Base-by-base conservation (phyloP, 2,888 invertebrate genomes). In the Tupiocoris notatus region DNA sequence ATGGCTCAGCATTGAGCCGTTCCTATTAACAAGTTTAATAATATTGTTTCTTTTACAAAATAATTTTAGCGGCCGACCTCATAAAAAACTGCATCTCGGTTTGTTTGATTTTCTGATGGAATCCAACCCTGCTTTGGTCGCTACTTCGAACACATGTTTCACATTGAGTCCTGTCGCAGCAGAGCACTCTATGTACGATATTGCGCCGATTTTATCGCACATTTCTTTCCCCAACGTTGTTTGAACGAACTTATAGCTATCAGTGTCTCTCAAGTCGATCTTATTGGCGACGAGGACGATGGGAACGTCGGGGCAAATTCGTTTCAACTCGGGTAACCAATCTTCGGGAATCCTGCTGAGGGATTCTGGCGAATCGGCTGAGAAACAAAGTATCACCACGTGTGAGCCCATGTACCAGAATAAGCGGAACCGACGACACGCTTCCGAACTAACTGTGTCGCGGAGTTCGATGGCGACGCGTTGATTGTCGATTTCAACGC, bases 161-260 rank as follows among this genome's bases (percentile, higher is more conserved):
- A 98, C 96, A 82, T 98, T 98, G 85, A 98, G 98, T 90, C 98
- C 98, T 86, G 96, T 98, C 86, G 98, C 98, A 83, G 98, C 98
- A 70, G 98, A 98, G 87, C 98, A 98, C 87, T 98, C 98, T 83
- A 98, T 89, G 87, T 98, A 99, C 80, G 95, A 95, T 84, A 95
- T 98, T 79, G 98, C 98, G 86, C 95, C 96, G 81, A 98, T 98
- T 88, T 98, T 97, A 84, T 98, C 96, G 75, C 98, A 96, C 96
- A 98, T 97, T 79, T 94, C 92, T 82, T 95, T 90, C 78, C 98
- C 98, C 84, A 98, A 96, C 84, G 98, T 98, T 71, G 94, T 92
- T 86, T 94, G 94, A 63, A 98, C 97, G 75, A 98, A 98, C 86
- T 91, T 91, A 22, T 94, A 92, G 88, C 96, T 96, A 85, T 95